A percentile compares a stretch with the other conserved stretches of the same genome.
Conservation (phyloP, 2,113 vertebrate species). For the Leptocoma aspasia region DNA sequence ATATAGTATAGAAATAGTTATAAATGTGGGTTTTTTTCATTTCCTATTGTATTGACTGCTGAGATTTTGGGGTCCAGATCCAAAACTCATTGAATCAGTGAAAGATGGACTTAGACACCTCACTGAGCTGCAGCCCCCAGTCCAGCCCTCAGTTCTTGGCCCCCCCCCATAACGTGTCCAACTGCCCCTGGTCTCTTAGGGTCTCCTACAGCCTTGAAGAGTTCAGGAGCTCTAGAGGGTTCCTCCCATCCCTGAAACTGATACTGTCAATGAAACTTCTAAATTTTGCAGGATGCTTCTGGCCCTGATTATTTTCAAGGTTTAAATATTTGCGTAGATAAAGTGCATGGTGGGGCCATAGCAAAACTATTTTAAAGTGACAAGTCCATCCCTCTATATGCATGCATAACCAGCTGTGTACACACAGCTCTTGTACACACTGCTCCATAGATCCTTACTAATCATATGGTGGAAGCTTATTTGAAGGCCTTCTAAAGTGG, state of each 20-base stretch:
- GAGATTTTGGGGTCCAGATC: not conserved
- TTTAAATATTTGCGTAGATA: not conserved
- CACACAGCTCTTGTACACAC: not conserved
- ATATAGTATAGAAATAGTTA: not conserved
- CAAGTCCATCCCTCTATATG: not conserved
- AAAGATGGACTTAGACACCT: not conserved
- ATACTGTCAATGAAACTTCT: not conserved
- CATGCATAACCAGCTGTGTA: not conserved
- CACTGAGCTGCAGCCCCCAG: not conserved
- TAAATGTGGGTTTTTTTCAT: not conserved
- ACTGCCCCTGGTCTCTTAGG: not conserved
- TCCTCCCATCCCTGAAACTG: not conserved
- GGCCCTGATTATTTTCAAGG: not conserved
- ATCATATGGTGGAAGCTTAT: not conserved
- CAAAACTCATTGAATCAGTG: not conserved
- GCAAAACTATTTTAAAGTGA: not conserved
- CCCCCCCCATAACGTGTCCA: rapidly evolving
- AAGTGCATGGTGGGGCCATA: not conserved
- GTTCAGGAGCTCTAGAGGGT: not conserved
- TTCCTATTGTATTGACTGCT: not conserved
- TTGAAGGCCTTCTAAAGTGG: not conserved
- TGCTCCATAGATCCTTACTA: not conserved
- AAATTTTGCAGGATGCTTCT: not conserved
- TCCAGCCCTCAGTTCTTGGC: not conserved
- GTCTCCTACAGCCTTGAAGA: not conserved